These are phyloP conservation scores for Rhynchomys soricoides DNA, from an alignment of 2,113 vertebrate genomes.

Conservation along the genomic window DNA sequence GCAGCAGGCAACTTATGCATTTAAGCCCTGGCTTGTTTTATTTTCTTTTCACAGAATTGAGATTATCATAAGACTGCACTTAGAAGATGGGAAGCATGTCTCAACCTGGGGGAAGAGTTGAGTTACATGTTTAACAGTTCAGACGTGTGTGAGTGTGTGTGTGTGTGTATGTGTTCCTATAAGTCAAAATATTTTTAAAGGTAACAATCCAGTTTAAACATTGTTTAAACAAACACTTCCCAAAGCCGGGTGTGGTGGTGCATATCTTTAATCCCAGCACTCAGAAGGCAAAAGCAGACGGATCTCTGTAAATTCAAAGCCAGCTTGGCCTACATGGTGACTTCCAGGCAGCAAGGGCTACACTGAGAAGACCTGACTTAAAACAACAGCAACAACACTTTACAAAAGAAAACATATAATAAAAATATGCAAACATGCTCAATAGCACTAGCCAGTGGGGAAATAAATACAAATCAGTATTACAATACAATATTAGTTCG, in stretches of 20 bases:
- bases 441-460: not conserved
- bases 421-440: not conserved
- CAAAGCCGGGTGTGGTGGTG: not conserved
- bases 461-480: slow-evolving; percentile 26
- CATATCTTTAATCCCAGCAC: not conserved
- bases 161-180: not conserved
- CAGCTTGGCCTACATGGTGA: not conserved
- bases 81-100: not conserved
- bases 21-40: not conserved
- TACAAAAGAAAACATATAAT: not conserved
- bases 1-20: not conserved
- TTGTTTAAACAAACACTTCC: not conserved
- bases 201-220: not conserved
- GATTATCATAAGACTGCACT: not conserved
- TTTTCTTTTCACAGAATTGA: not conserved
- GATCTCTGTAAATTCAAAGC: not conserved
- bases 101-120: not conserved
- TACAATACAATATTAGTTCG: not conserved
- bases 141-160: not conserved
- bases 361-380: not conserved
- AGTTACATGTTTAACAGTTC: not conserved
- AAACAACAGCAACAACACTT: not conserved
- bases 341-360: not conserved
- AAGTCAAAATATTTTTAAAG: not conserved
- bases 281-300: not conserved